Base-by-base conservation (phyloP, 2,888 invertebrate species). In the Notodonta dromedarius region DNA sequence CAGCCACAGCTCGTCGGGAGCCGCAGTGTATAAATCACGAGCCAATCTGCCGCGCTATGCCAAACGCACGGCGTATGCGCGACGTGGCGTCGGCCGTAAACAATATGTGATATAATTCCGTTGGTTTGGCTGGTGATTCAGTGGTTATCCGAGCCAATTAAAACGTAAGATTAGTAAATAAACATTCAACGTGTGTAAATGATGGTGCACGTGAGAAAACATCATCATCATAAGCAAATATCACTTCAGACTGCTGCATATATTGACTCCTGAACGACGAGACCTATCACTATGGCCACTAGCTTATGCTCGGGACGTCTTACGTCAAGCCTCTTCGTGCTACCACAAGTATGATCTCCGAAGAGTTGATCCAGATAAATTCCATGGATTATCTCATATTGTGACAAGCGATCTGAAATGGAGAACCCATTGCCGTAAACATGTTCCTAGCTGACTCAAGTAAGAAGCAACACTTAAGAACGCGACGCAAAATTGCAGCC, bases 91-190 rank as follows among this genome's bases (percentile, higher is more conserved):
- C 56, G 57, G 32, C 51, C 56, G 57, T 58, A 14, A 57, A 65
- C 64, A 56, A 48, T 63, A 57, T 65, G 60, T 65, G 62, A 71
- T 60, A 71, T 71, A 67, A 68, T 65, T 65, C 67, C 65, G 63
- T 62, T 69, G 66, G 62, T 70, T 73, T 65, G 60, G 65, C 67
- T 67, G 65, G 60, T 69, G 70, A 73, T 70, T 66, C 67, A 70
- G 58, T 66, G 52, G 57, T 59, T 60, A 58, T 61, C 57, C n/a
- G 56, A 54, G 62, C 42, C 59, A 69, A 65, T 61, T 69, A 39
- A 54, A 5, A 54, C n/a, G 54, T 39, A 12, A 52, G 39, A n/a
- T 32, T 39, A 35, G 53, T 53, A 53, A 53, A 53, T 53, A 53
- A 35, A 53, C 7, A 53, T 39, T 53, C 0, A 35, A 39, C 42